Base-by-base conservation (phyloP, 2,888 invertebrate species). In the Coecobrya sp. region DNA sequence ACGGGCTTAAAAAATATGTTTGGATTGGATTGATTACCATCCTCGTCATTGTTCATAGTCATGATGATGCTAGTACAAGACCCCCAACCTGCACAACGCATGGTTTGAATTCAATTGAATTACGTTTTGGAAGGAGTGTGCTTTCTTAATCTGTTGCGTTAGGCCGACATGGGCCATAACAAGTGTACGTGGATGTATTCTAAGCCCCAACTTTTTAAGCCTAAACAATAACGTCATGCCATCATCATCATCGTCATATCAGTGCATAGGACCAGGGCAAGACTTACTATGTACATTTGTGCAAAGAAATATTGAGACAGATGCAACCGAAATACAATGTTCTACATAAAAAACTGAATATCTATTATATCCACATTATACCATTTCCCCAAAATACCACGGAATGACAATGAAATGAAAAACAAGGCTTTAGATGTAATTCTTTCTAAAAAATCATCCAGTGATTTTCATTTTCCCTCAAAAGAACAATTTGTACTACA, bases 91-190 rank as follows among this genome's bases (percentile, higher is more conserved):
- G 68, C 68, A 55, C 70, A 82, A 92, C 92, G 92, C 92, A 84
- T 92, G 87, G 76, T 30, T 84, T 11, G 65, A 81, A 55, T 86
- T 79, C 59, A 92, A 92, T 92, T 92, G 92, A 92, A 88, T 88
- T 92, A 88, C 52, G n/a, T 19, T 36, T 49, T 19, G 55, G 11
- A 70, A 55, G 84, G 52, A 27, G 76, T 84, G 86, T 86, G 88
- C 84, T 87, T 88, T 84, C 88, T 84, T 92, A 92, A 92, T 92
- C 87, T 88, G 87, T 84, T 92, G 92, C 92, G 82, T 79, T 49
- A 10, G 59, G n/a, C 49, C n/a, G 45, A 45, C 45, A 76, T 76
- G 45, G 19, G 49, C 19, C 76, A 45, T 76, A 76, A 45, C 13
- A 36, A 70, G 42, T 70, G 42, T 5, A 62, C 22, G 11, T 62